Evolutionary conservation across 92 coral and sea anemone species (phyloP).

Genomic region (Diadumene lineata): DNA sequence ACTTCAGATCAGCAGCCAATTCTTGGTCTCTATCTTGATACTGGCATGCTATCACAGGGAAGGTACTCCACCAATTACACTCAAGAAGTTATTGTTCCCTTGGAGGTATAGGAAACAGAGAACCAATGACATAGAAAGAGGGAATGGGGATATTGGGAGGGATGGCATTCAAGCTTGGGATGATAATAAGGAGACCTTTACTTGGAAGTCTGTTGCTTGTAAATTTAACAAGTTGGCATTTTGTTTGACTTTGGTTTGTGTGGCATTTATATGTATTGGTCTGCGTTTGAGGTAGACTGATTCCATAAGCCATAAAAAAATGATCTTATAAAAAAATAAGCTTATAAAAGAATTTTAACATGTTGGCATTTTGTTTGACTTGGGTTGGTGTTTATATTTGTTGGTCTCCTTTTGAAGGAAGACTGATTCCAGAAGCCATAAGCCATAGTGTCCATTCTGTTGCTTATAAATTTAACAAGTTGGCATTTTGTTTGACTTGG

Average conservation of each 20-base stretch:
- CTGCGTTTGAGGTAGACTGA: no score
- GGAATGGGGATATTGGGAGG: neutral
- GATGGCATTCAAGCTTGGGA: slow-evolving; percentile 1
- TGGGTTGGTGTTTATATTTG: no score
- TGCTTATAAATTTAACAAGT: no score
- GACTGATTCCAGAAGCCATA: no score
- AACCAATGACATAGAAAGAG: neutral
- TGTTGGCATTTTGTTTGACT: no score
- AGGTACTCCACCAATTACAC: slow-evolving; percentile 18
- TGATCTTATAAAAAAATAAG: no score
- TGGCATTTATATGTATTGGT: no score
- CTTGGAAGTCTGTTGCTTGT: neutral
- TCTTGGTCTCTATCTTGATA: slow-evolving; percentile 54
- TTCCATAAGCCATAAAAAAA: no score
- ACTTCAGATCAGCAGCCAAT: slow-evolving; percentile 64
- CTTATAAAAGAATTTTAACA: no score
- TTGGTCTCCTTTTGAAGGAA: no score
- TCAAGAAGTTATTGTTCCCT: neutral
- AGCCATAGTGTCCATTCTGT: no score
- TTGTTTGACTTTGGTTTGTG: neutral
- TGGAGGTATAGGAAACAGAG: neutral
- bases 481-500: no score
- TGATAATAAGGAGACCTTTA: neutral
- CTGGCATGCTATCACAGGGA: slow-evolving; percentile 48
- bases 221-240: neutral